Percentiles rank a stretch among this genome's conserved stretches.
Conservation (phyloP, 37 sponge, comb jelly and placozoan genomes). For the Amphimedon queenslandica region DNA sequence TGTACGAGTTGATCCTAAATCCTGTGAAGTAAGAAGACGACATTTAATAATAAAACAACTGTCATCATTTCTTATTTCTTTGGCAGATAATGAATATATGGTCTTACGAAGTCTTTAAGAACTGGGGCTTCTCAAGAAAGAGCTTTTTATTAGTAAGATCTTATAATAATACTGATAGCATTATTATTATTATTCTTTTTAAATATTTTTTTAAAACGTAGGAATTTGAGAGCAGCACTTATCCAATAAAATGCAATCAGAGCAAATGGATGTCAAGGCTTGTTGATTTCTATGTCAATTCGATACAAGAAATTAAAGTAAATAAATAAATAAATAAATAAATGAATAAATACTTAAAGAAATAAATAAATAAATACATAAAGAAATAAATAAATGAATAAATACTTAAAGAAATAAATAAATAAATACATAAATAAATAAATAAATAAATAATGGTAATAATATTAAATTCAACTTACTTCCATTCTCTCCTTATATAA, state of each 20-base stretch:
- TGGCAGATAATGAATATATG: slow-evolving; percentile 36
- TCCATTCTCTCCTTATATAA: too few relatives aligned
- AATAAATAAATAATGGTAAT: too few relatives aligned
- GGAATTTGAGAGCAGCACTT: slow-evolving; percentile 38
- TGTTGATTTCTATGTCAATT: slow-evolving; percentile 27
- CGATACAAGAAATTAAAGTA: slow-evolving; percentile 16
- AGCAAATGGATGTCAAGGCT: slow-evolving; percentile 41
- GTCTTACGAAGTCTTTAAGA: slow-evolving; percentile 35
- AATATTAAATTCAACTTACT: too few relatives aligned
- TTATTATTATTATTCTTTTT: not conserved
- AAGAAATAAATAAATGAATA: too few relatives aligned
- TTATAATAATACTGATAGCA: not conserved
- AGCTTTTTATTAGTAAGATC: slow-evolving; percentile 38
- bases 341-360: too few relatives aligned
- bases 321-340: too few relatives aligned
- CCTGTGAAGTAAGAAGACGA: not conserved
- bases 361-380: too few relatives aligned
- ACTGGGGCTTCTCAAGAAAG: slow-evolving; percentile 38
- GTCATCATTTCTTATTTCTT: not conserved
- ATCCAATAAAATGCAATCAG: slow-evolving; percentile 50
- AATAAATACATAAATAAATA: too few relatives aligned
- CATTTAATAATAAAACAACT: too few relatives aligned
- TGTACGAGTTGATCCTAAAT: slow-evolving; percentile 33
- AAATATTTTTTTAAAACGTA: not conserved
- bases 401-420: too few relatives aligned